Evolutionary conservation across 2,113 vertebrate genomes (phyloP), one percentile per base, ranked within the genome.

Genomic region (Chlamydotis undulata): DNA sequence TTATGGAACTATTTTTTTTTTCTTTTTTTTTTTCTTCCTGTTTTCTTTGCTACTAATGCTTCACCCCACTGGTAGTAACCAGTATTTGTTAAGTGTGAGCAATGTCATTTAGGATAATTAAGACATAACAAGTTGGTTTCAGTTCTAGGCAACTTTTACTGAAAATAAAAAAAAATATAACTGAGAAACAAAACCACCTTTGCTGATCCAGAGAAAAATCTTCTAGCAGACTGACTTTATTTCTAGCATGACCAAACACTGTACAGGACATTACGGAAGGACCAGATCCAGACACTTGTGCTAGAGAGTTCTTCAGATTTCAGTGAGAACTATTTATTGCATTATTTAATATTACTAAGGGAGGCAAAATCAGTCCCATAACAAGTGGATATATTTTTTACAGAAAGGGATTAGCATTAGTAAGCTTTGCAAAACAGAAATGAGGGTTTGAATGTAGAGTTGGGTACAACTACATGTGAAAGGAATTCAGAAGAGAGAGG

Each of bases 271-370:
- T 7, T 63, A 24, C 2, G 7, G 24, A 77, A 67, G 55, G 41
- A 21, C 4, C 55, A 65, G 45, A 73, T 35, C 33, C 41, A 76
- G 24, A 9, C 24, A 49, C 24, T 25, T 0, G 0, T 21, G 21
- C 7, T 88, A 50, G 28, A 69, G 12, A 73, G 7, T 45, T 89
- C 23, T 55, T 43, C 37, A 60, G 10, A 52, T 85, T 41, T 57
- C 57, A 45, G 25, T 23, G n/a, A 21, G 60, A 92, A 43, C 4
- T 87, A 19, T 28, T 60, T 45, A 49, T 10, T 77, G 21, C 23
- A 50, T 56, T 57, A 43, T 49, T 84, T 50, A 82, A 24, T 45
- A 28, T 43, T 56, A 60, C 12, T 4, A 4, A 68, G 9, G 50
- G 14, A 82, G 14, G 45, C 3, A 93, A 86, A 89, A 84, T 59